Conservation (phyloP, 1,140 invertebrate species). For the Camponotus vicinus region DNA sequence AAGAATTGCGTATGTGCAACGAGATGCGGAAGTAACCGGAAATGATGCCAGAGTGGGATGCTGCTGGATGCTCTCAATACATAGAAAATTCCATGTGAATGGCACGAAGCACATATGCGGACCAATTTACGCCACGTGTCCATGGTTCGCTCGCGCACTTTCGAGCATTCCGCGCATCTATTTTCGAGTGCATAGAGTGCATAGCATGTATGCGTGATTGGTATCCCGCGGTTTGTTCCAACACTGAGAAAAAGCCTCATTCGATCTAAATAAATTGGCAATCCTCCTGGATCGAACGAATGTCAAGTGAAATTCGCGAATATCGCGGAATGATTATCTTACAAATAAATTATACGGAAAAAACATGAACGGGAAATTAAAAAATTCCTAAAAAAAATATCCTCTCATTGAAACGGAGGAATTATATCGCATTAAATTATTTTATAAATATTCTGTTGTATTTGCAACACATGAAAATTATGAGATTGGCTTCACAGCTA, state of each 20-base stretch:
- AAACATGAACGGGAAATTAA: not conserved
- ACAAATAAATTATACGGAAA: not conserved
- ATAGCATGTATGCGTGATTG: slow-evolving; percentile 26
- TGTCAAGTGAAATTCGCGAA: not conserved
- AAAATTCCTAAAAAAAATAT: not conserved
- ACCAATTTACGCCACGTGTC: slow-evolving; percentile 56
- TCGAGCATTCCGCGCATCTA: slow-evolving; percentile 61
- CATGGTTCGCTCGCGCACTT: slow-evolving; percentile 59
- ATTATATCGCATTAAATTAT: not conserved
- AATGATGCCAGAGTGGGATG: not conserved
- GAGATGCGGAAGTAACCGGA: slow-evolving; percentile 34
- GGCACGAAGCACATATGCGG: slow-evolving; percentile 22
- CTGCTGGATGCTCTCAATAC: not conserved
- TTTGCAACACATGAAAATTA: not conserved
- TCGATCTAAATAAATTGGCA: slow-evolving; percentile 39
- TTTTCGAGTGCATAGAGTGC: slow-evolving; percentile 62
- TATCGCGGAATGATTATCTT: not conserved
- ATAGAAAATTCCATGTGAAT: slow-evolving; percentile 44
- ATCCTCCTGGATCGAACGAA: not conserved
- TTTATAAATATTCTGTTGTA: slow-evolving; percentile 15
- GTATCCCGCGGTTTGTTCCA: slow-evolving; percentile 40
- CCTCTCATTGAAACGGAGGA: not conserved
- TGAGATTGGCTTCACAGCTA: not conserved
- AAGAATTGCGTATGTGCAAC: not conserved
- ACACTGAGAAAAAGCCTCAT: not conserved